Conservation (phyloP, 1,140 invertebrate species). For the Neomicropteryx cornuta region DNA sequence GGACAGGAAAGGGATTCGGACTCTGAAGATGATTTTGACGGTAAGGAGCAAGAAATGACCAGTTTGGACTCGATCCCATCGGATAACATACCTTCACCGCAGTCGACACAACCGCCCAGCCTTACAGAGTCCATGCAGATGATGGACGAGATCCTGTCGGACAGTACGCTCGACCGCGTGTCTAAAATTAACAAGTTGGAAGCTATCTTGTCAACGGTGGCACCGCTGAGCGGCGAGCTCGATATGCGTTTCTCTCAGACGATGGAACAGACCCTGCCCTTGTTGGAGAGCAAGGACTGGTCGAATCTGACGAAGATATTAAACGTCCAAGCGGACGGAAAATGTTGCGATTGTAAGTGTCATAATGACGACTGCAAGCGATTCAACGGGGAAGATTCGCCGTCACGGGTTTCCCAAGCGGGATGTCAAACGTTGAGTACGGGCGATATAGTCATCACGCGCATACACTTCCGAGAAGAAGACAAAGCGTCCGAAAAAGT, state of each 20-base stretch:
- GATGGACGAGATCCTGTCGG: conserved; percentile 76
- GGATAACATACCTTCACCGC: conserved; percentile 58
- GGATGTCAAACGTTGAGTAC: conserved; percentile 79
- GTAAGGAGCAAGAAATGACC: conserved; percentile 62
- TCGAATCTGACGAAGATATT: conserved; percentile 35
- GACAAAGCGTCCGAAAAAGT: conserved; percentile 44
- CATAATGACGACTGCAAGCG: conserved; percentile 33
- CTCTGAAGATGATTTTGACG: conserved; percentile 54
- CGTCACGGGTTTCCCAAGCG: conserved; percentile 33
- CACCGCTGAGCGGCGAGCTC: conserved; percentile 40
- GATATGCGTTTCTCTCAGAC: conserved; percentile 36
- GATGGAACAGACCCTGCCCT: conserved; percentile 38
- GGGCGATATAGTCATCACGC: conserved; percentile 88
- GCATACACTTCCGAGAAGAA: conserved; percentile 71
- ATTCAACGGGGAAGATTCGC: conserved; percentile 34
- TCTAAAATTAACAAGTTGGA: conserved; percentile 79
- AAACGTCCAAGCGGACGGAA: conserved; percentile 27
- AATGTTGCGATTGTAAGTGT: conserved; percentile 43
- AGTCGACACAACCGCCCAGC: conserved; percentile 70
- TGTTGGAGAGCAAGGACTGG: conserved; percentile 37
- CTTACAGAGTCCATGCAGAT: conserved; percentile 85
- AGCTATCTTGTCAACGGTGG: conserved; percentile 69
- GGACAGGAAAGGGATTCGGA: conserved; percentile 59
- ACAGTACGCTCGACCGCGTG: conserved; percentile 71
- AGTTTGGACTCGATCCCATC: conserved; percentile 68